Base-by-base conservation (phyloP, 2,113 vertebrate genomes). In the Engraulis encrasicolus region DNA sequence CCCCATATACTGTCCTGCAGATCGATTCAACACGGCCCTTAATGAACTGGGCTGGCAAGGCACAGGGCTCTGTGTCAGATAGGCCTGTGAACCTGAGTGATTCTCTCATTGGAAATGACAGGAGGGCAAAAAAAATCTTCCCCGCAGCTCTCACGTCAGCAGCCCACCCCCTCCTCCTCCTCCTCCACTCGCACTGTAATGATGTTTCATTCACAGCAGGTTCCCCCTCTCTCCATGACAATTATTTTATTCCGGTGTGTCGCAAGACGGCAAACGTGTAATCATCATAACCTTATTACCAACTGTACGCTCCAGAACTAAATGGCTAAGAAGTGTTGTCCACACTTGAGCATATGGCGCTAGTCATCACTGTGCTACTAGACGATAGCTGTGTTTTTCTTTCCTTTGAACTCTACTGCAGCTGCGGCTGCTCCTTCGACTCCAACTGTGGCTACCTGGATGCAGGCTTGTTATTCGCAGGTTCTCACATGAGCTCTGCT, bases 211-310 rank as follows among this genome's bases (percentile, higher is more conserved):
- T 74, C 66, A 34, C 58, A 66, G 66, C 27, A 74, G 66, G 31
- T 31, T 36, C 31, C 17, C n/a, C 14, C 15, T 74, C 66, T 74
- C 27, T 18, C 27, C 2, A 27, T 74, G 66, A 74, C 66, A 74
- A 36, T 74, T 34, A 74, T 34, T 71, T 31, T 34, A 71, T 34
- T 34, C 66, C 66, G 17, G 27, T 31, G 14, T 31, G 31, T 27
- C 17, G 66, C 66, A 74, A 14, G 27, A 74, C 34, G 66, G 31
- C 34, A 74, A 34, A 15, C 34, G 27, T 74, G 34, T n/a, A n/a
- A n/a, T n/a, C n/a, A 74, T 74, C 66, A 74, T 74, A 34, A 74
- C 66, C 66, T 74, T 74, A 34, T 74, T 74, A 74, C 23, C n/a
- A n/a, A 2, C 61, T 71, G 11, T 1, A 71, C 66, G 31, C 12